Base-by-base conservation (phyloP, 2,113 vertebrate genomes). In the Polypterus senegalus region DNA sequence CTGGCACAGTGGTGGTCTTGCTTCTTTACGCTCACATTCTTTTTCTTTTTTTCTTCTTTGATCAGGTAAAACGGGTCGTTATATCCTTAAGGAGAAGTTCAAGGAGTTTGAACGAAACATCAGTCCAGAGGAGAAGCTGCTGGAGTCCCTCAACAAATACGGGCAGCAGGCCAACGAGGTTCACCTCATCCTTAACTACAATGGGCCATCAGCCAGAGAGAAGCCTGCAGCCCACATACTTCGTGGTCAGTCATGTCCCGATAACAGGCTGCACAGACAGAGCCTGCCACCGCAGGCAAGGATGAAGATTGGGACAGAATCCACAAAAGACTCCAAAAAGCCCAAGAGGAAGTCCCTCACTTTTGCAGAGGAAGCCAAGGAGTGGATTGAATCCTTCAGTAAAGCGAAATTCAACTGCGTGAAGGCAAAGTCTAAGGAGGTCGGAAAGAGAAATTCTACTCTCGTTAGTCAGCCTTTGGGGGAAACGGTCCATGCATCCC, bases 331-430 rank as follows among this genome's bases (percentile, higher is more conserved):
- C 1, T 3, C 63, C 5, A 88, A 83, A 65, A 77, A 55, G n/a
- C 73, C 76, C 1, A 88, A 83, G 63, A 76, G 85, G 61, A 88
- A 89, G 70, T 88, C 87, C 10, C 67, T 89, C 52, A 84, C 78
- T 0, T 66, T 88, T 48, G 76, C 86, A 73, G 85, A 83, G 63
- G 87, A 87, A 63, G 85, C 84, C 7, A 78, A 81, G 77, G 80
- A 81, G 7, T 87, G 86, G 85, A 71, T 88, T 69, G 83, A 83
- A 63, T 81, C 70, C 54, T 67, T 88, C 47, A 76, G 84, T 1
- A 81, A 79, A 65, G 70, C 76, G 4, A 77, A 74, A 27, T 76
- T 69, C 57, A 78, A 6, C 49, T 48, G 27, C 72, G 81, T 48
- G 79, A 77, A 71, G 69, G 77, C 6, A 11, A 73, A 62, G 69